These are phyloP conservation scores for Amyelois transitella DNA, from an alignment of 1,140 invertebrate species.

Conservation along the genomic window DNA sequence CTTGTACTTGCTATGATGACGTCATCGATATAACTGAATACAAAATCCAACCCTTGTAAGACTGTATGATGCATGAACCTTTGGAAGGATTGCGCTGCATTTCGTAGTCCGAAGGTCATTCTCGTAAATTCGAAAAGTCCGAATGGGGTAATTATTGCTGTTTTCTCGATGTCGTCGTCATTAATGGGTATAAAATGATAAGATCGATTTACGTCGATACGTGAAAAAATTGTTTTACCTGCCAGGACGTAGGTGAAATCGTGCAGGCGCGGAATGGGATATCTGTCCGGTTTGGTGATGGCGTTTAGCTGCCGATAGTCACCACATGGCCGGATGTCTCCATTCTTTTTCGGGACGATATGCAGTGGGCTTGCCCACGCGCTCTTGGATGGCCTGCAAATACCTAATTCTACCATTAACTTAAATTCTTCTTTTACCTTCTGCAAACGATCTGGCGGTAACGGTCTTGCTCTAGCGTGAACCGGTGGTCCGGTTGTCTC, in stretches of 20 bases:
- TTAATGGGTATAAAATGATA: not conserved
- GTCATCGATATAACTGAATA: slow-evolving; percentile 13
- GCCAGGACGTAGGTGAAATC: not conserved
- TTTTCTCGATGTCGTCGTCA: slow-evolving; percentile 13
- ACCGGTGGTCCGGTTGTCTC: too few species aligned
- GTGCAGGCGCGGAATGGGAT: not conserved
- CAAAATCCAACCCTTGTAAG: slow-evolving; percentile 9
- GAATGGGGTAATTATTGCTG: slow-evolving; percentile 12
- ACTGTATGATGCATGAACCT: slow-evolving; percentile 10
- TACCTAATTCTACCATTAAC: too few species aligned
- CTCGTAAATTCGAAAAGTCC: too few species aligned
- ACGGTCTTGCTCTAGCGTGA: too few species aligned
- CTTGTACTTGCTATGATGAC: slow-evolving; percentile 3
- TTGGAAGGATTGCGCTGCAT: slow-evolving; percentile 28
- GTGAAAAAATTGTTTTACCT: not conserved
- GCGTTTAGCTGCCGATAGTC: slow-evolving; percentile 21
- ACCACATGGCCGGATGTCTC: slow-evolving; percentile 5
- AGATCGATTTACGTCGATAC: not conserved
- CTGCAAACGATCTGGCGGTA: too few species aligned
- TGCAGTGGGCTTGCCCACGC: too few species aligned
- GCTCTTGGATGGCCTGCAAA: too few species aligned
- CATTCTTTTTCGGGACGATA: too few species aligned
- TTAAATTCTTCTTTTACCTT: too few species aligned
- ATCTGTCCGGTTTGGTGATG: not conserved
- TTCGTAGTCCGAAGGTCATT: slow-evolving; percentile 15